These are phyloP conservation scores for Drosophila nigricruria DNA, from an alignment of 2,888 invertebrate species.

Conservation along the genomic window DNA sequence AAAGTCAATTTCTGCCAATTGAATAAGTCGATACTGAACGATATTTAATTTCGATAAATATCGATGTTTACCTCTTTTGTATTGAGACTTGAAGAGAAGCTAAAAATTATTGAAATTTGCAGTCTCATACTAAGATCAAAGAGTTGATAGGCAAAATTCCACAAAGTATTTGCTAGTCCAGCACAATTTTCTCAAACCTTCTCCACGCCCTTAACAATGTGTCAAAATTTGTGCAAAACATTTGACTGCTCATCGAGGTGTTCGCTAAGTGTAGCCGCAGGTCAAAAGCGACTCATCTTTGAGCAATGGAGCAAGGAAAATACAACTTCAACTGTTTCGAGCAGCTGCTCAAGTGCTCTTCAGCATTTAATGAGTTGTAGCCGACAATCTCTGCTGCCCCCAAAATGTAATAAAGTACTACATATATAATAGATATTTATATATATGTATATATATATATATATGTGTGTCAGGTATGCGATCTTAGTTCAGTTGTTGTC, in stretches of 20 bases:
- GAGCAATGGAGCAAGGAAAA: slow-evolving; percentile 27
- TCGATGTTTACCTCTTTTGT: not conserved
- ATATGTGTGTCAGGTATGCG: slow-evolving; percentile 5
- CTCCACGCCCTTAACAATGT: slow-evolving; percentile 21
- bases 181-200: not conserved
- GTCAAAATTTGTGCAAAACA: slow-evolving; percentile 47
- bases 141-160: not conserved
- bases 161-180: not conserved
- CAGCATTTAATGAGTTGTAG: slow-evolving; percentile 66
- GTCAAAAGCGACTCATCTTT: slow-evolving; percentile 35
- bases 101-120: no score
- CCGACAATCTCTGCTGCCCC: slow-evolving; percentile 2
- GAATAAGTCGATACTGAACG: no score
- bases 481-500: slow-evolving; percentile 41
- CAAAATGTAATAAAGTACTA: not conserved
- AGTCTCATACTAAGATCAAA: no score
- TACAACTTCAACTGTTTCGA: slow-evolving; percentile 23
- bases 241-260: slow-evolving; percentile 62
- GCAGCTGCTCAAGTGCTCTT: slow-evolving; percentile 71
- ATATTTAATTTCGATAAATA: not conserved
- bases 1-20: not conserved
- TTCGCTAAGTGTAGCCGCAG: slow-evolving; percentile 64
- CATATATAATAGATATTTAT: not conserved
- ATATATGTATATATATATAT: slow-evolving; percentile 3
- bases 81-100: no score